Evolutionary conservation across 2,888 invertebrate genomes (phyloP).

Genomic region (Matsumyia berberina): DNA sequence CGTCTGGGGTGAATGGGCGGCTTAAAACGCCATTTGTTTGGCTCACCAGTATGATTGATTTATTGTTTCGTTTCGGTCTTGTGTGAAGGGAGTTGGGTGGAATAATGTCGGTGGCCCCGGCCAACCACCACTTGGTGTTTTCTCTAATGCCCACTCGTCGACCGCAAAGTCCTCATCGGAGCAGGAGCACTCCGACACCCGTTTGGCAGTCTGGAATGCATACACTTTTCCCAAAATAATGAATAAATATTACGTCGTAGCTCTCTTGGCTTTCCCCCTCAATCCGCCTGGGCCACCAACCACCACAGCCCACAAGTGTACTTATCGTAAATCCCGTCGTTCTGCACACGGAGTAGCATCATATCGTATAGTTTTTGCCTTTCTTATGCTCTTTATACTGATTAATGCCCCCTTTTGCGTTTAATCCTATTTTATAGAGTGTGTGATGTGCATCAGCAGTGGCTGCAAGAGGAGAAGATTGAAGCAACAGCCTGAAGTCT

Average conservation of each 20-base stretch:
- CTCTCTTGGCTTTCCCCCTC: conserved; percentile 15
- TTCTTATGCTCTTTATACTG: conserved; percentile 64
- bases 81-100: conserved; percentile 49
- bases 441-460: conserved; percentile 69
- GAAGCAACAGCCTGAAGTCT: conserved; percentile 67
- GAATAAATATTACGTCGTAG: conserved; percentile 71
- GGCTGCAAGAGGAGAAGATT: conserved; percentile 33
- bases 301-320: conserved; percentile 60
- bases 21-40: conserved; percentile 76
- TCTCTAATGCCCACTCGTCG: conserved; percentile 66
- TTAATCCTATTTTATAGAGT: conserved; percentile 74
- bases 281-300: neutral
- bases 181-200: conserved; percentile 30
- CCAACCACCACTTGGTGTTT: conserved; percentile 49
- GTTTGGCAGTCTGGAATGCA: conserved; percentile 43
- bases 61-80: conserved; percentile 69
- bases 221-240: conserved; percentile 68
- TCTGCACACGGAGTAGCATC: conserved; percentile 58
- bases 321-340: conserved; percentile 72
- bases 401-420: conserved; percentile 66
- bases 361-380: conserved; percentile 47
- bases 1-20: conserved; percentile 74
- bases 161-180: conserved; percentile 59
- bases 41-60: conserved; percentile 75
- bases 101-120: conserved; percentile 32